Evolutionary conservation across 2,888 invertebrate species (phyloP).

Genomic region (Spicauda simplicius): DNA sequence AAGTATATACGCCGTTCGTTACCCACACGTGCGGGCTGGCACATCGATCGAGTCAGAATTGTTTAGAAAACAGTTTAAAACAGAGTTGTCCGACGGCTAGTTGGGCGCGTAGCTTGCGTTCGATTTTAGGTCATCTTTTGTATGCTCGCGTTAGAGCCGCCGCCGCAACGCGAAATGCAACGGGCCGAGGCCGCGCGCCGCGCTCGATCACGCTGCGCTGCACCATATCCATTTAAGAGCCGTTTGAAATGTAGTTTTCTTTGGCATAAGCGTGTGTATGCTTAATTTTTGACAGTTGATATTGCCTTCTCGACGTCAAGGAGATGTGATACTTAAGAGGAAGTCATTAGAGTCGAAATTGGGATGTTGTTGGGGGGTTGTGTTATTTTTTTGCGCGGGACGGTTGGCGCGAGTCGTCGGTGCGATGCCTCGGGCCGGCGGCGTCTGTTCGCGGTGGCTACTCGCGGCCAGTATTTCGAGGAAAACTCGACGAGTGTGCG

Average conservation of each 20-base stretch:
- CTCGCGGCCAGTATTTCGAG: constrained; percentile 66
- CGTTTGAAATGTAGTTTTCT: constrained; percentile 78
- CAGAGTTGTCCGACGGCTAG: constrained; percentile 59
- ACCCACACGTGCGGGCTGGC: constrained; percentile 57
- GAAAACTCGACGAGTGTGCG: constrained; percentile 66
- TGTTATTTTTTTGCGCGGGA: constrained; percentile 77
- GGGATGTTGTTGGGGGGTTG: constrained; percentile 53
- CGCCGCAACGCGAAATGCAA: constrained; percentile 79
- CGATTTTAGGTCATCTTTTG: constrained; percentile 84
- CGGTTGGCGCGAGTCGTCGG: constrained; percentile 73
- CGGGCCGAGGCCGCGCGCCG: constrained; percentile 81
- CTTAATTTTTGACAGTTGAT: constrained; percentile 86
- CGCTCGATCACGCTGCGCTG: constrained; percentile 70
- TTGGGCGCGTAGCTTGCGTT: constrained; percentile 71
- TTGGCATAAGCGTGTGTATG: constrained; percentile 78
- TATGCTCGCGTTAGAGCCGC: constrained; percentile 75
- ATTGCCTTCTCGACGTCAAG: constrained; percentile 64
- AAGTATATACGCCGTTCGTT: constrained; percentile 69
- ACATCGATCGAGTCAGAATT: constrained; percentile 67
- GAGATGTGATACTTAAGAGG: constrained; percentile 68
- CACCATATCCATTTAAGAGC: constrained; percentile 76
- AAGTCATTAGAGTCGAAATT: constrained; percentile 69
- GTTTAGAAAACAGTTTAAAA: constrained; percentile 72
- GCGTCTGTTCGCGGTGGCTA: constrained; percentile 55
- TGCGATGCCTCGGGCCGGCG: constrained; percentile 63